Evolutionary conservation across 2,797 vertebrate genomes (phyloP).

Genomic region (Sternarchorhynchus goeldii): DNA sequence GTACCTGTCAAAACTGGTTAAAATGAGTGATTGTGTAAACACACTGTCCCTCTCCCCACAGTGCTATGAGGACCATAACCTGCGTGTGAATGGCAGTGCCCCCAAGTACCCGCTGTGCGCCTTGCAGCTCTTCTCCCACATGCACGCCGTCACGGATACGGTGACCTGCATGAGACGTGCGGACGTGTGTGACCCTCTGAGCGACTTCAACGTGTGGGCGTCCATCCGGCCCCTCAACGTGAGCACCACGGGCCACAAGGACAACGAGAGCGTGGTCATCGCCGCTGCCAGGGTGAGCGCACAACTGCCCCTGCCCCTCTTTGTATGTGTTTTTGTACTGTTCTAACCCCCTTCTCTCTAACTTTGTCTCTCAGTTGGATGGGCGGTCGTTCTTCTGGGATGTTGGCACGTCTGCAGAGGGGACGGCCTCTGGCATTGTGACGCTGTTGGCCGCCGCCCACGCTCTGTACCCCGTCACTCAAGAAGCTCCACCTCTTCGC

Average conservation of each 20-base stretch:
- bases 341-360: not conserved
- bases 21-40: not conserved
- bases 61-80: slow-evolving; percentile 76
- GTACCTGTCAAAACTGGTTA: too few species aligned
- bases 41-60: not conserved
- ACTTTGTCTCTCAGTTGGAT: slow-evolving; percentile 77
- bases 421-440: slow-evolving; percentile 82
- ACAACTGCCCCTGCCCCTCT: not conserved
- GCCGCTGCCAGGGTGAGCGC: slow-evolving; percentile 84
- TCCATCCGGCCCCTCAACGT: slow-evolving; percentile 81
- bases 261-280: slow-evolving; percentile 76
- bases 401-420: slow-evolving; percentile 84
- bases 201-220: slow-evolving; percentile 87
- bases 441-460: slow-evolving; percentile 87
- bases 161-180: slow-evolving; percentile 94
- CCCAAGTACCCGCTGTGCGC: slow-evolving; percentile 88
- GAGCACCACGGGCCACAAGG: slow-evolving; percentile 72
- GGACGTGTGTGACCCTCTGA: slow-evolving; percentile 85
- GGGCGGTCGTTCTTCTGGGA: slow-evolving; percentile 94
- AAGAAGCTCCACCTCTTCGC: slow-evolving; percentile 60
- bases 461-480: slow-evolving; percentile 73
- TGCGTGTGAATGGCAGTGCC: slow-evolving; percentile 65
- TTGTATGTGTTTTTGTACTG: not conserved
- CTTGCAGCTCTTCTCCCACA: slow-evolving; percentile 94
- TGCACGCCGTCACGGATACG: slow-evolving; percentile 89